Base-by-base conservation (phyloP, 2,888 invertebrate species). In the Gari tellinella region DNA sequence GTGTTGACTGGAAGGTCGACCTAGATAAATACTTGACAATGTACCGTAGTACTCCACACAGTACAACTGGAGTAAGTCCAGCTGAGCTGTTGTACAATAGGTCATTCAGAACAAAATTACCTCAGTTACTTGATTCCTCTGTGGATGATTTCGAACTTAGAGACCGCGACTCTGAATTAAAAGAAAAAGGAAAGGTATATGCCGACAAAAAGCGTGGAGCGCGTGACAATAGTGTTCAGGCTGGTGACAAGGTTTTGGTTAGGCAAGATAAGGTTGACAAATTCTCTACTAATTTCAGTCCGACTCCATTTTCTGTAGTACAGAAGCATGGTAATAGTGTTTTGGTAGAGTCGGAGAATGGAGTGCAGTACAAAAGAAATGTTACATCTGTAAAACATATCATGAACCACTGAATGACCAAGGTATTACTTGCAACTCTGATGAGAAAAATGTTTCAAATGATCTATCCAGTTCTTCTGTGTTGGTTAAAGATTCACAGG, bases 1-100 rank as follows among this genome's bases (percentile, higher is more conserved):
- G 58, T 8, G 17, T 37, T 17, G 61, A 74, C 38, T 74, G 72
- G 72, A 66, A 65, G 46, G 25, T 15, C 12, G 79, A 81, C 49
- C 1, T 77, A 14, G 10, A 52, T 8, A 77, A 70, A 40, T 74
- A 72, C 26, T 21, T 83, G 5, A 8, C 77, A 3, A 64, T 72
- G 5, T 77, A 80, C 61, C n/a, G 72, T 7, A 61, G 61, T n/a
- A 76, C 68, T 53, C 82, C 73, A 58, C 80, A 81, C 25, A 48
- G 23, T 31, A 70, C 72, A 15, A 77, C 80, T 19, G 76, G 77
- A 19, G 65, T 65, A 0, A 21, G 21, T 46, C 75, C 48, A 2
- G 45, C n/a, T 19, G 74, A 40, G 19, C 17, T 37, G 38, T 40
- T 40, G 19, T 55, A 17, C 14, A 14, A 21, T 38, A 17, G 38